phyloP scores from a whole-genome alignment of 2,888 invertebrate genomes.

The Ormyrus labotus region DNA sequence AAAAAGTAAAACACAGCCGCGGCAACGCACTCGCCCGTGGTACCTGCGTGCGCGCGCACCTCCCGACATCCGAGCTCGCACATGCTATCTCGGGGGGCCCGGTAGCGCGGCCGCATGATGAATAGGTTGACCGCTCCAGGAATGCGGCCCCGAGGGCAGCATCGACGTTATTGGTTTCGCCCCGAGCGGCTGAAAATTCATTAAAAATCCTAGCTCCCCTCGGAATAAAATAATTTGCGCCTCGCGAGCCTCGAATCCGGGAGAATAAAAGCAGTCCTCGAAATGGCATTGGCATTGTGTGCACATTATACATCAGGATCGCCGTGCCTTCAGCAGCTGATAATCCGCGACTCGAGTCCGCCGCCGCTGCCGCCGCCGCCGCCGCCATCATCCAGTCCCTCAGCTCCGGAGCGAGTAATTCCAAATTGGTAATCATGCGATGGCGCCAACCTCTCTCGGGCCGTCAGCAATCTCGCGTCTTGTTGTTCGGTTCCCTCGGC shows the following conservation, averaged over 20 bases:
- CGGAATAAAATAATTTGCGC: background rate
- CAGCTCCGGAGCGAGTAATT: constrained; percentile 67
- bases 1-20: background rate
- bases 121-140: constrained; percentile 67
- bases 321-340: constrained; percentile 63
- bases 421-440: constrained; percentile 76
- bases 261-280: constrained; percentile 7
- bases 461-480: constrained; percentile 74
- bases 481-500: constrained; percentile 66
- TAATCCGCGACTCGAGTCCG: constrained; percentile 61
- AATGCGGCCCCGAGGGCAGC: constrained; percentile 65
- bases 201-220: constrained; percentile 1
- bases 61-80: constrained; percentile 53
- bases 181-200: constrained; percentile 34
- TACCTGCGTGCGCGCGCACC: background rate
- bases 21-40: constrained; percentile 24
- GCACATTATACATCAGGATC: constrained; percentile 54
- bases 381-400: constrained; percentile 60
- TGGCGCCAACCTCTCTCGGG: constrained; percentile 74
- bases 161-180: constrained; percentile 69
- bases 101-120: constrained; percentile 62
- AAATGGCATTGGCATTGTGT: constrained; percentile 53
- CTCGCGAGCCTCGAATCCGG: too few species aligned
- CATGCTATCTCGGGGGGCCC: constrained; percentile 48
- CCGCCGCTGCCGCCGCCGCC: constrained; percentile 11